Evolutionary conservation across 2,888 invertebrate genomes (phyloP).

Genomic region (Eutolmus rufibarbis): DNA sequence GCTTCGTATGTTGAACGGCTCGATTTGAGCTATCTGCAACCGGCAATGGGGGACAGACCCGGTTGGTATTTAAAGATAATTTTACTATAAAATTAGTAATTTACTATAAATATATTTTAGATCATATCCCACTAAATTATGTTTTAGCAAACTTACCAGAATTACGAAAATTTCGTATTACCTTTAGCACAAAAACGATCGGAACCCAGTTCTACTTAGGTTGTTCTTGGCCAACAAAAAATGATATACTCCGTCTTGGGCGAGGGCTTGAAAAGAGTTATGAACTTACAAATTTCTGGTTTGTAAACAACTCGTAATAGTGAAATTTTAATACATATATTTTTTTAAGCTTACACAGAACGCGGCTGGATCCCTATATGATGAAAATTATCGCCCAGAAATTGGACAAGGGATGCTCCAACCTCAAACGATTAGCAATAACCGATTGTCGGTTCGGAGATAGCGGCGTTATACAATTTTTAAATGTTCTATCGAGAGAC

Average conservation of each 20-base stretch:
- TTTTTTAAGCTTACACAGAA: constrained; percentile 56
- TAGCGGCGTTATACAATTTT: constrained; percentile 58
- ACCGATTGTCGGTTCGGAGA: constrained; percentile 58
- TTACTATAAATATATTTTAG: constrained; percentile 50
- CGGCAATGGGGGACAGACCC: constrained; percentile 52
- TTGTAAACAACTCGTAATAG: constrained; percentile 30
- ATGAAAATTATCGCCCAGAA: constrained; percentile 56
- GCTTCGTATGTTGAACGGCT: constrained; percentile 59
- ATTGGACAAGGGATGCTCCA: constrained; percentile 60
- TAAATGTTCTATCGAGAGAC: constrained; percentile 56
- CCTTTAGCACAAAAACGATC: constrained; percentile 60
- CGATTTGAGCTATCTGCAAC: constrained; percentile 59
- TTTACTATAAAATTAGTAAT: neutral
- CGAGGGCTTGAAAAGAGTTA: constrained; percentile 58
- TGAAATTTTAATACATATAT: neutral
- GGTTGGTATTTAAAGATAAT: constrained; percentile 39
- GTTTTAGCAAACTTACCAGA: constrained; percentile 60
- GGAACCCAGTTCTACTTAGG: constrained; percentile 59
- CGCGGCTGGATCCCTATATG: constrained; percentile 58
- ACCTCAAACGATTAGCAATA: constrained; percentile 55
- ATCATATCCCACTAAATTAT: constrained; percentile 63
- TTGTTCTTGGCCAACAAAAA: constrained; percentile 58
- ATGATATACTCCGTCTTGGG: constrained; percentile 56
- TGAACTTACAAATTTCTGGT: constrained; percentile 59
- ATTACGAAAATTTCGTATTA: constrained; percentile 58